These are phyloP conservation scores for Pedetes capensis DNA, from an alignment of 2,113 vertebrate genomes.

Conservation along the genomic window DNA sequence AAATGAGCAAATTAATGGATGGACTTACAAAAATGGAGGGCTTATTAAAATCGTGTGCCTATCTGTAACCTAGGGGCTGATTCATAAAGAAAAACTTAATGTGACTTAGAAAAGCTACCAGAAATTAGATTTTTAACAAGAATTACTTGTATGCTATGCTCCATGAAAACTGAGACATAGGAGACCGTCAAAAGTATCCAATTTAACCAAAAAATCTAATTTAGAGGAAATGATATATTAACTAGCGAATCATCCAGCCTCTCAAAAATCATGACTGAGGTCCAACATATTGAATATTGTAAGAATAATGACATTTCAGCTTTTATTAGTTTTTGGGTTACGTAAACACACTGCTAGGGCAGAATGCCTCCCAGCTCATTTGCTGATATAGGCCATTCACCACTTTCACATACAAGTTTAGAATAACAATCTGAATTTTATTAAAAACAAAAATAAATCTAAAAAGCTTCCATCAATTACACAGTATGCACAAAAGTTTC, in stretches of 20 bases:
- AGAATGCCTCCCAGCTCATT: constrained; percentile 68
- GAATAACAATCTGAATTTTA: constrained; percentile 80
- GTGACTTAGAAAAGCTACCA: neutral
- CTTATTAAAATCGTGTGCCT: neutral
- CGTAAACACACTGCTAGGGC: constrained; percentile 41
- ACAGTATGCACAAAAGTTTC: constrained; percentile 78
- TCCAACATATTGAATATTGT: neutral
- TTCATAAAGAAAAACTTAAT: neutral
- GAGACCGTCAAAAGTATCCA: neutral
- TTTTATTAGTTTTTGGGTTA: constrained; percentile 73
- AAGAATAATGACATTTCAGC: constrained; percentile 55
- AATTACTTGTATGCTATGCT: neutral
- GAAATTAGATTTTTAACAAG: constrained; percentile 1
- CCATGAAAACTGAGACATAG: neutral
- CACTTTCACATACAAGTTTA: constrained; percentile 77
- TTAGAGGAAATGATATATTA: neutral
- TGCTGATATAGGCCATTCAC: constrained; percentile 75
- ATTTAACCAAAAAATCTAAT: neutral
- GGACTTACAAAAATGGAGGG: neutral
- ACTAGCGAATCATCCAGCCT: neutral
- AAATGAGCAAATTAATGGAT: neutral
- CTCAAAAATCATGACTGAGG: constrained; percentile 28
- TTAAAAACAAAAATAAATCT: constrained; percentile 77
- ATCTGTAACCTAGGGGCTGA: neutral
- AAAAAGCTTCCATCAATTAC: constrained; percentile 76